Conservation (phyloP, 2,113 vertebrate genomes). For the Dicaeum eximium region DNA sequence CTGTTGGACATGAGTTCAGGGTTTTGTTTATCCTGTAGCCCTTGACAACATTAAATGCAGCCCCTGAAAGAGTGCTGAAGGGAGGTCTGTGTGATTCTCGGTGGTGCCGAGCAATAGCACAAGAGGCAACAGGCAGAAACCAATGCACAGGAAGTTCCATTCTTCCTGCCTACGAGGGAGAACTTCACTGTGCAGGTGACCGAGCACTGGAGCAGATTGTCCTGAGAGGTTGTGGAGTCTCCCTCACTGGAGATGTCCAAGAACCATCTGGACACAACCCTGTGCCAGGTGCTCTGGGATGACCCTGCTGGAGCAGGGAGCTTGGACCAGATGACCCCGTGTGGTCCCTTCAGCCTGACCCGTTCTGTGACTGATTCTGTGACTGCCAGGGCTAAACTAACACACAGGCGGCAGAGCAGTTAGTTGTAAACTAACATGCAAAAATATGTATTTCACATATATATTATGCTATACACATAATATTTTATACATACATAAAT, state of each 20-base stretch:
- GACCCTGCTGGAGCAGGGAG: not conserved
- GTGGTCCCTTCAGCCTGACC: not conserved
- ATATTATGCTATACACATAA: too few species aligned
- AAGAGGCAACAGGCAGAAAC: not conserved
- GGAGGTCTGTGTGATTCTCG: not conserved
- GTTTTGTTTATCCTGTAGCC: not conserved
- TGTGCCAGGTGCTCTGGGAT: not conserved
- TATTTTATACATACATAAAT: not conserved
- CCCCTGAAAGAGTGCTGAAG: not conserved
- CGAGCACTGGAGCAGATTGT: rapidly evolving
- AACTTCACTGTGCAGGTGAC: not conserved
- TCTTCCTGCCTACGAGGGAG: not conserved
- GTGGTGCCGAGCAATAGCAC: not conserved
- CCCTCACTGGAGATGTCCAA: not conserved
- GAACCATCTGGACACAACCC: not conserved
- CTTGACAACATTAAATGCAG: not conserved
- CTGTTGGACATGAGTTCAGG: not conserved
- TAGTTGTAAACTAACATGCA: too few species aligned
- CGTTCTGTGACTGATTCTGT: not conserved
- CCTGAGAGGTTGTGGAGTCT: too few species aligned
- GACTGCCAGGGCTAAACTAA: not conserved
- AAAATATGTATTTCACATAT: not conserved
- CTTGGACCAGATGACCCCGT: rapidly evolving
- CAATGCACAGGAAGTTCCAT: not conserved
- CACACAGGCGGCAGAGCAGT: rapidly evolving